A percentile compares a stretch with the other conserved stretches of the same genome.
These are phyloP conservation scores for Nomada hirtipes DNA, from an alignment of 2,888 invertebrate genomes.

Conservation along the genomic window DNA sequence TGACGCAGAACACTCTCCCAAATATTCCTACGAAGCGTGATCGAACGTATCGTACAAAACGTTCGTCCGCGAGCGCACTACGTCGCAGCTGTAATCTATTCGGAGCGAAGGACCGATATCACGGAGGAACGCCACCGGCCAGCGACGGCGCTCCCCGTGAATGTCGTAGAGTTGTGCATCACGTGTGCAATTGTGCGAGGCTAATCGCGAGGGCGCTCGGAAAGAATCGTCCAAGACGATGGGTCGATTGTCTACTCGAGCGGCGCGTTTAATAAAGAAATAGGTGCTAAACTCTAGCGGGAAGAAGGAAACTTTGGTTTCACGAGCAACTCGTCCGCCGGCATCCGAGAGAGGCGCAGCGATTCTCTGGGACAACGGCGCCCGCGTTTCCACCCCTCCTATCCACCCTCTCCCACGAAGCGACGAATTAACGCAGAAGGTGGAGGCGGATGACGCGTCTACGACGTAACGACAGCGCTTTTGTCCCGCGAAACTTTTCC, in stretches of 20 bases:
- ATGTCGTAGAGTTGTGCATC: conserved; percentile 60
- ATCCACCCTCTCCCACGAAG: too few relatives aligned
- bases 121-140: conserved; percentile 58
- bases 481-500: conserved; percentile 56
- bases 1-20: too few relatives aligned
- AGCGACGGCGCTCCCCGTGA: conserved; percentile 55
- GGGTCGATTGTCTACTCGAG: too few relatives aligned
- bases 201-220: conserved; percentile 31
- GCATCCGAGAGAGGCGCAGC: too few relatives aligned
- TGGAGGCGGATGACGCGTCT: background rate
- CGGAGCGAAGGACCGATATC: conserved; percentile 8
- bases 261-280: too few relatives aligned
- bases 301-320: background rate
- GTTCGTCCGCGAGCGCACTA: too few relatives aligned
- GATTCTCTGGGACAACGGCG: too few relatives aligned
- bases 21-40: too few relatives aligned
- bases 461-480: conserved; percentile 41
- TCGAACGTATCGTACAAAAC: background rate
- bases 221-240: too few relatives aligned
- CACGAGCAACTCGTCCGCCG: too few relatives aligned
- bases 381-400: too few relatives aligned
- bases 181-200: conserved; percentile 30
- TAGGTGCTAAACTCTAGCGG: background rate
- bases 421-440: background rate
- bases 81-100: too few relatives aligned